Base-by-base conservation (phyloP, 1,140 invertebrate genomes). In the Lordiphosa collinella region DNA sequence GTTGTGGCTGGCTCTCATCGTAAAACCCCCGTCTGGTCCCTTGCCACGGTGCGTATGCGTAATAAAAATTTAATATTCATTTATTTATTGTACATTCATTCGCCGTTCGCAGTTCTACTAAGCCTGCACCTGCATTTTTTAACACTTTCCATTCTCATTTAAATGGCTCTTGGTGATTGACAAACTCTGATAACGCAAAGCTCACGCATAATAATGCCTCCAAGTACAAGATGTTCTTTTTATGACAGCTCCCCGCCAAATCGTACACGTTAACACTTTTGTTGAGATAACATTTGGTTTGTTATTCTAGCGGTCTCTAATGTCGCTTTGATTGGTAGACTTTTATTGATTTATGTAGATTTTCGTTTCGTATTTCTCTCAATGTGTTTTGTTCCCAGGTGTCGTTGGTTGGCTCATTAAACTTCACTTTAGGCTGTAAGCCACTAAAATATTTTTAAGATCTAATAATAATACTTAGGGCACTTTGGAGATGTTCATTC, bases 1-100 rank as follows among this genome's bases (percentile, higher is more conserved):
- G 76, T 60, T 80, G 61, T 41, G 57, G 61, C 59, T 58, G 47
- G 58, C 53, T 66, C 50, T 50, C 53, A 67, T 59, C 56, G 61
- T 73, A 63, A 78, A 68, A 47, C 16, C 5, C 32, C 16, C 34
- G 4, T 34, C 14, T 49, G 14, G 11, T 25, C 22, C 7, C 37
- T 10, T 8, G 12, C 16, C 47, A 65, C 66, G 50, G 37, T 43
- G 64, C 56, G 66, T 69, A 69, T 69, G 57, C 38, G 64, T 40
- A 69, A 68, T 69, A 69, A 50, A 61, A 55, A 8, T 44, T 5
- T 2, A 31, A 29, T 29, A 29, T 29, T 8, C 25, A 29, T 29
- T 29, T 8, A 29, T 44, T 29, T 31, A 44, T 22, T 44, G 8
- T 31, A 5, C 13, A 13, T 13, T 44, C 16, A 29, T 31, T 29